Percentiles rank a stretch among this genome's conserved stretches.
These are phyloP conservation scores for Boloria euphrosyne DNA, from an alignment of 2,888 invertebrate genomes.

Conservation along the genomic window DNA sequence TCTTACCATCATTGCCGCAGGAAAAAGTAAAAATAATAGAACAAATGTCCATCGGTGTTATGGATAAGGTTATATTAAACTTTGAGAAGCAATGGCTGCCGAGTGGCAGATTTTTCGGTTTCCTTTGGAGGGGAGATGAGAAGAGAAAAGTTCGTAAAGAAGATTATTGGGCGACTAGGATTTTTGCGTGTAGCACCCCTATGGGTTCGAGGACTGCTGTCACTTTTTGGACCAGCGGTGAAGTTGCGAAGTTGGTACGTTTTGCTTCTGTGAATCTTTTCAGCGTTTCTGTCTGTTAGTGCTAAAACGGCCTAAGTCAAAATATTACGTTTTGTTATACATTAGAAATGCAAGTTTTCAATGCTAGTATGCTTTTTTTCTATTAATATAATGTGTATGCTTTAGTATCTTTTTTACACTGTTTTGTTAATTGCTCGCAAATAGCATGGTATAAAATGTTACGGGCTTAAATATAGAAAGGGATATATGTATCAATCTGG, in stretches of 20 bases:
- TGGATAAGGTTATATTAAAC: slow-evolving; percentile 86
- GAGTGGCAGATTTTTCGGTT: slow-evolving; percentile 49
- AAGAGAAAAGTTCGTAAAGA: slow-evolving; percentile 39
- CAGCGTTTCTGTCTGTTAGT: too few species aligned
- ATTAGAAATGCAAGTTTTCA: too few species aligned
- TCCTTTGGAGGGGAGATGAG: slow-evolving; percentile 54
- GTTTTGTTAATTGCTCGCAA: too few species aligned
- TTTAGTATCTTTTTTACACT: too few species aligned
- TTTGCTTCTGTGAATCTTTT: not conserved
- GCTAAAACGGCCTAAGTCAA: too few species aligned
- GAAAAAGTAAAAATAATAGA: slow-evolving; percentile 81
- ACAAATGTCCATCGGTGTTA: slow-evolving; percentile 84
- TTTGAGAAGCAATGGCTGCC: slow-evolving; percentile 86
- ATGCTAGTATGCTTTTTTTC: too few species aligned
- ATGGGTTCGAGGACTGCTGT: slow-evolving; percentile 47
- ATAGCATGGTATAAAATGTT: too few species aligned
- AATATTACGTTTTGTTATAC: too few species aligned
- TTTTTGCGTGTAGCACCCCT: slow-evolving; percentile 46
- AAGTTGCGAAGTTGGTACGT: slow-evolving; percentile 54
- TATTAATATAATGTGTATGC: too few species aligned
- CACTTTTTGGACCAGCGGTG: slow-evolving; percentile 57
- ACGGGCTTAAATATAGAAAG: too few species aligned
- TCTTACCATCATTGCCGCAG: slow-evolving; percentile 80
- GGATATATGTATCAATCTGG: too few species aligned
- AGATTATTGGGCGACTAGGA: slow-evolving; percentile 50